A percentile compares a stretch with the other conserved stretches of the same genome.
Conservation (phyloP, 2,113 vertebrate genomes). For the Epinephelus cyanopodus region DNA sequence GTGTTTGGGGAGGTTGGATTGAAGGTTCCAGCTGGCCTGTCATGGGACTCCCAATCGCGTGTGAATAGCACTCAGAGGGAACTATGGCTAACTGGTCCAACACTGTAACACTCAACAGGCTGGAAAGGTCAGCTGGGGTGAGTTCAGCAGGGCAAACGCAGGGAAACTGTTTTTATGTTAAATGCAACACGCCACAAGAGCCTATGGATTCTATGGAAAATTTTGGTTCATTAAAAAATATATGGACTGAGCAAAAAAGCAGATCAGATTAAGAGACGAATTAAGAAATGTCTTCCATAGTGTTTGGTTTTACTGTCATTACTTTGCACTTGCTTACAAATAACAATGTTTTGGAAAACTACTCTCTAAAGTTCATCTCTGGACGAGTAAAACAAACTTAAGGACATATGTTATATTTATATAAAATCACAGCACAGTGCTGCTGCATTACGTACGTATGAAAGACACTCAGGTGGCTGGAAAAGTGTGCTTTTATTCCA, state of each 20-base stretch:
- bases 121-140: slow-evolving; percentile 61
- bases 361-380: background rate
- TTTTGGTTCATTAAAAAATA: background rate
- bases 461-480: background rate
- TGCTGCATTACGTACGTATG: background rate
- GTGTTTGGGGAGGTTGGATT: slow-evolving; percentile 38
- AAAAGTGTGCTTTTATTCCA: background rate
- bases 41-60: slow-evolving; percentile 77
- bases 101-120: slow-evolving; percentile 70
- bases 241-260: background rate
- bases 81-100: slow-evolving; percentile 57
- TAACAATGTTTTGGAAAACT: background rate
- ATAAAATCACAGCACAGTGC: background rate
- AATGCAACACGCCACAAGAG: background rate
- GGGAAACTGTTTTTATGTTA: slow-evolving; percentile 24
- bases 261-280: background rate
- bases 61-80: slow-evolving; percentile 68
- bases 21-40: slow-evolving; percentile 80
- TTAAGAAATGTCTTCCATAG: background rate
- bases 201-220: background rate
- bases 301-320: background rate
- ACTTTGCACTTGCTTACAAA: background rate
- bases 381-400: background rate
- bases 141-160: slow-evolving; percentile 46
- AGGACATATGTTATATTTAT: background rate